A percentile compares a stretch with the other conserved stretches of the same genome.
phyloP scores from a whole-genome alignment of 2,113 vertebrate species.

The Actinemys pallida region DNA sequence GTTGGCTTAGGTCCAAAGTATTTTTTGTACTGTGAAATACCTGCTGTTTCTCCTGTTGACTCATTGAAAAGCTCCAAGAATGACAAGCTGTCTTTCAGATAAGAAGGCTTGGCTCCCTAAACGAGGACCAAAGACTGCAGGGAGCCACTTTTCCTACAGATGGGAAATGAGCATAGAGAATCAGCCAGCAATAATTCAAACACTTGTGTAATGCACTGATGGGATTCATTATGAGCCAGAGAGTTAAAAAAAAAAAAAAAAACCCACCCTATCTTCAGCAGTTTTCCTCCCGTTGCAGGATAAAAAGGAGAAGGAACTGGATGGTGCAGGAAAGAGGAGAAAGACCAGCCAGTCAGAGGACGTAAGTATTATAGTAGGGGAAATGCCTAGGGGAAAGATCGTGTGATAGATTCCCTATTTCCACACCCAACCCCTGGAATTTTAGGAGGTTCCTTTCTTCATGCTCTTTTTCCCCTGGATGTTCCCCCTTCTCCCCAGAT shows the following conservation, averaged over 20 bases:
- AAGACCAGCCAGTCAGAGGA: slow-evolving; percentile 97
- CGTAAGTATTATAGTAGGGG: slow-evolving; percentile 80
- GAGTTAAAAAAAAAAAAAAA: background rate
- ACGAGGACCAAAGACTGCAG: background rate
- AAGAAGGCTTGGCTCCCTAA: background rate
- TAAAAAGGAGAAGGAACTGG: slow-evolving; percentile 95
- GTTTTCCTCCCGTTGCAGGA: slow-evolving; percentile 81
- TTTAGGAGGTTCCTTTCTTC: background rate
- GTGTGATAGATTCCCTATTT: background rate
- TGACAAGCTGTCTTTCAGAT: background rate
- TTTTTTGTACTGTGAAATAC: background rate
- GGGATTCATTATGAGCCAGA: background rate
- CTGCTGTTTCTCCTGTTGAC: background rate
- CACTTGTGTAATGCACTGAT: background rate
- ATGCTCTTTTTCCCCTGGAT: background rate
- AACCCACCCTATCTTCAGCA: background rate
- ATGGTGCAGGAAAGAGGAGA: slow-evolving; percentile 91
- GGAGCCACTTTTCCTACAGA: background rate
- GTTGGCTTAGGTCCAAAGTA: background rate
- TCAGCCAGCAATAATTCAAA: background rate
- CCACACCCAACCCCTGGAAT: background rate
- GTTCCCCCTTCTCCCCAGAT: background rate
- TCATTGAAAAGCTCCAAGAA: background rate
- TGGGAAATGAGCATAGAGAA: background rate
- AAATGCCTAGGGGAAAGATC: background rate